Base-by-base conservation (phyloP, 2,797 vertebrate species). In the Sebastes cheni region DNA sequence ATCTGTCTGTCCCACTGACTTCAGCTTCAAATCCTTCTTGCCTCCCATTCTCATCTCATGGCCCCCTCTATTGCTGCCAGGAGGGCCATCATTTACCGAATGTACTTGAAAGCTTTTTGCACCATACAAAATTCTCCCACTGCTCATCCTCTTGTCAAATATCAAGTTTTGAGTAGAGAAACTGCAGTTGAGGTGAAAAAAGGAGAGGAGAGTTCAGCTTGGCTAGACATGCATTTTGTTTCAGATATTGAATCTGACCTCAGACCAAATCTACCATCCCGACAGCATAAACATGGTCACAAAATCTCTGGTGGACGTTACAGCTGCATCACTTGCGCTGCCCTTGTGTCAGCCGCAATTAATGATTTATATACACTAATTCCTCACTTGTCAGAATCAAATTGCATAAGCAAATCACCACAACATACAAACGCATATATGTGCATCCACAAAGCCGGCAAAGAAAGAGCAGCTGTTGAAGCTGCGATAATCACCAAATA, bases 391-490 rank as follows among this genome's bases (percentile, higher is more conserved):
- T 7, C 25, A 32, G 12, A 39, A 39, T 70, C 1, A 9, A 72
- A 78, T 69, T 66, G 61, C 32, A 69, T 11, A 13, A 61, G 52
- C 23, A 64, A 70, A 72, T 42, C 1, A 3, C 46, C 42, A 59
- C 25, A 75, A 54, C 29, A 75, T 23, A 27, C 23, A 78, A 60
- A 42, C 36, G 67, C 54, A 65, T 30, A 62, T 32, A 62, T 55
- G 32, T 34, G 25, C 52, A 65, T 56, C 27, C 4, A 42, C 27
- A 50, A 54, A 65, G 66, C 72, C 34, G 68, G 16, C 14, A 58
- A 20, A 36, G 13, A 80, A 20, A 36, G 11, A 80, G 66, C 62
- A 81, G 55, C 70, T 83, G 80, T 79, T 62, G 22, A 12, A 84
- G 16, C 6, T 29, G 39, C 0, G 39, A 72, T 85, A 81, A 81